Evolutionary conservation across 2,888 invertebrate genomes (phyloP).

Genomic region (Drosophila pseudotalamancana): DNA sequence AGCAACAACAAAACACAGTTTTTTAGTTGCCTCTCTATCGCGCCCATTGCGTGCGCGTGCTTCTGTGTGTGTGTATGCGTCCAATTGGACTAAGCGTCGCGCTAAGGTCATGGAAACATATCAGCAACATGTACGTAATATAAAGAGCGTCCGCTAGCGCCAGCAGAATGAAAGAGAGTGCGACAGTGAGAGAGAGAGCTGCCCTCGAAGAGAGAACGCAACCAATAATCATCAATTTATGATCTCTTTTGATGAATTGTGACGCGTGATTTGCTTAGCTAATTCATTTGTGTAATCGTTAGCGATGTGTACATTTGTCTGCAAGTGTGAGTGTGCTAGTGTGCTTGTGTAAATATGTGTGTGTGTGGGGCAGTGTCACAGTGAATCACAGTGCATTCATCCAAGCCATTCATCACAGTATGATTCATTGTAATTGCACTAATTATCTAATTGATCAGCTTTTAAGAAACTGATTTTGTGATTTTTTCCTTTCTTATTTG

Average conservation of each 20-base stretch:
- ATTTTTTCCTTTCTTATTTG: background rate
- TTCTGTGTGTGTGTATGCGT: slow-evolving; percentile 11
- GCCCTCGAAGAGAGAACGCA: slow-evolving; percentile 2
- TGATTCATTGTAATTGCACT: slow-evolving; percentile 19
- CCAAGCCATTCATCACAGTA: slow-evolving; percentile 10
- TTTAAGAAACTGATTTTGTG: background rate
- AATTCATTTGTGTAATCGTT: slow-evolving; percentile 38
- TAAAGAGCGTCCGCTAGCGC: slow-evolving; percentile 14
- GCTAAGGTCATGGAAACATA: slow-evolving; percentile 77
- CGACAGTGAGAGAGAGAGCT: slow-evolving; percentile 9
- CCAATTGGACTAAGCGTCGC: slow-evolving; percentile 40
- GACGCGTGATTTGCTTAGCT: slow-evolving; percentile 54
- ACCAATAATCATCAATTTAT: slow-evolving; percentile 34
- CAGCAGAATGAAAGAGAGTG: background rate
- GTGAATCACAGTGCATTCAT: slow-evolving; percentile 34
- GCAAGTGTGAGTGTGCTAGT: background rate
- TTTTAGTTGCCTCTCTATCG: slow-evolving; percentile 1
- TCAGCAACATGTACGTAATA: slow-evolving; percentile 58
- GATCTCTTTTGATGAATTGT: slow-evolving; percentile 44
- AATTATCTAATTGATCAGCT: slow-evolving; percentile 27
- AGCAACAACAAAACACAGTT: slow-evolving; percentile 26
- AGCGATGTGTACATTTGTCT: background rate
- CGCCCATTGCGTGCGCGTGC: slow-evolving; percentile 15
- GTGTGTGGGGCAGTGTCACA: slow-evolving; percentile 1
- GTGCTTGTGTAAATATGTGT: background rate